Percentiles rank a stretch among this genome's conserved stretches.
phyloP scores from a whole-genome alignment of 1,140 invertebrate species.

The Sycophaga agraensis region DNA sequence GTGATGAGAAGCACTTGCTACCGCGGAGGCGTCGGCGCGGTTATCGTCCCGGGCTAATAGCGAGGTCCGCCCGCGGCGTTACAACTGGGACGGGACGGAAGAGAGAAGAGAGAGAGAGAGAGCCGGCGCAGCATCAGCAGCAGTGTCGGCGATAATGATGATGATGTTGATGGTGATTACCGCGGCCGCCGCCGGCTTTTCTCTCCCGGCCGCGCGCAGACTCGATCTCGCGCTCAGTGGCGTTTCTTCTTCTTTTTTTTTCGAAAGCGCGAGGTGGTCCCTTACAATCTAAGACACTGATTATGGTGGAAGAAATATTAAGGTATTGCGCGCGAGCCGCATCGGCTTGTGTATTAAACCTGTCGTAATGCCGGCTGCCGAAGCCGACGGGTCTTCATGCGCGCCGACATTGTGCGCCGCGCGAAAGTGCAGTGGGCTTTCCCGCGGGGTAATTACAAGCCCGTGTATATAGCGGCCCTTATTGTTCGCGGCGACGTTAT shows the following conservation, averaged over 20 bases:
- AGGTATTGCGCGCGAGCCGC: background rate
- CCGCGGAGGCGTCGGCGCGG: slow-evolving; percentile 35
- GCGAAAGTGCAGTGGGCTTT: background rate
- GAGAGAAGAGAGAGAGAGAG: slow-evolving; percentile 27
- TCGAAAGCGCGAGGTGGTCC: no score
- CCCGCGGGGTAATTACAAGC: slow-evolving; percentile 1
- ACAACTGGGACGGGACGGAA: slow-evolving; percentile 34
- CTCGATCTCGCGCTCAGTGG: no score
- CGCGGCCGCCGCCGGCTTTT: background rate
- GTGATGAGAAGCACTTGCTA: slow-evolving; percentile 41
- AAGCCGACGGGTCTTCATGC: no score
- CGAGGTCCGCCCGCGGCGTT: slow-evolving; percentile 36
- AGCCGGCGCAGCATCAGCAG: slow-evolving; percentile 34
- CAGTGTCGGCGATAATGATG: slow-evolving; percentile 49
- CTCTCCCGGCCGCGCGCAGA: no score
- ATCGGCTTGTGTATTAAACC: slow-evolving; percentile 16
- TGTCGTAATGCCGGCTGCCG: slow-evolving; percentile 20
- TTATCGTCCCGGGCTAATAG: slow-evolving; percentile 45
- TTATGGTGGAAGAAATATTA: slow-evolving; percentile 15
- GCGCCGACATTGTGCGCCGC: background rate
- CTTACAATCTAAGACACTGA: slow-evolving; percentile 18
- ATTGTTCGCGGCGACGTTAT: background rate
- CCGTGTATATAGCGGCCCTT: background rate
- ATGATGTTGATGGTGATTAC: slow-evolving; percentile 55
- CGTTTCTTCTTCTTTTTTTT: background rate